These are phyloP conservation scores for Mormyrus proboscirostris DNA, from an alignment of 2,797 vertebrate species.

Conservation along the genomic window DNA sequence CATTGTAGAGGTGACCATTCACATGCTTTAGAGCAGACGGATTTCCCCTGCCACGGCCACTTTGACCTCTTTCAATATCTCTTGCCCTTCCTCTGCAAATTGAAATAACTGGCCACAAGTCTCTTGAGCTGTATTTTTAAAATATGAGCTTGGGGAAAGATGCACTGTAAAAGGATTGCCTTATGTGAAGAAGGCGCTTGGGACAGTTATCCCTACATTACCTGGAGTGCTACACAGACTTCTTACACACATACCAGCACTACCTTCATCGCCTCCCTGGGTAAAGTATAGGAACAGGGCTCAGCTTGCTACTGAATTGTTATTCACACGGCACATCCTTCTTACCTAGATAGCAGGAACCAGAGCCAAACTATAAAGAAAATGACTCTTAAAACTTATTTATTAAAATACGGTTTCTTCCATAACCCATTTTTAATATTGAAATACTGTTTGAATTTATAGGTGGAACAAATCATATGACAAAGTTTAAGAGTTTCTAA, in stretches of 20 bases:
- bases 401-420: background rate
- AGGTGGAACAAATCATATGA: background rate
- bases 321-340: background rate
- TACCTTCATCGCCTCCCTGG: background rate
- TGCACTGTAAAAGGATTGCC: background rate
- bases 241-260: background rate
- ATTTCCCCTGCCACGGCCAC: background rate
- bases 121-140: background rate
- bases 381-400: background rate
- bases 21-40: background rate
- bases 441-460: background rate
- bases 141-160: background rate
- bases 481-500: background rate
- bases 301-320: background rate
- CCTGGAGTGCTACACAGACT: background rate
- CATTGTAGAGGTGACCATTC: background rate
- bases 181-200: background rate
- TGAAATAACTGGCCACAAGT: slow-evolving; percentile 14
- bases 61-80: background rate
- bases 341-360: background rate
- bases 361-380: background rate
- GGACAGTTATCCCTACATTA: background rate
- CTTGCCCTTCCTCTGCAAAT: background rate
- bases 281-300: background rate
- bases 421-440: background rate